Percentiles rank a stretch among this genome's conserved stretches.
These are phyloP conservation scores for Gandaritis pyraliata DNA, from an alignment of 2,888 invertebrate genomes.

Conservation along the genomic window DNA sequence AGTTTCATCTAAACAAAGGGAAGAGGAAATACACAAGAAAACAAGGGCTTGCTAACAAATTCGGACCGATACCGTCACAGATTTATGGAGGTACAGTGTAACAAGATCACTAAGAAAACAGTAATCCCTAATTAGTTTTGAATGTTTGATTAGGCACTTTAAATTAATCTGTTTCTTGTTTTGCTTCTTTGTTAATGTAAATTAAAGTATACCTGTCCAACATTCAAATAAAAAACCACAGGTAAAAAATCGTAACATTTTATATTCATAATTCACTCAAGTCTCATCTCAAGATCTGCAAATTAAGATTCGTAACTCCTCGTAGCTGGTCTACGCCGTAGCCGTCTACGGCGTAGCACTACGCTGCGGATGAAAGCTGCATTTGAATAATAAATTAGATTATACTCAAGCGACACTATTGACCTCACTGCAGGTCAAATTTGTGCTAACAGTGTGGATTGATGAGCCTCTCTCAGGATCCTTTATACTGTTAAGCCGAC, in stretches of 20 bases:
- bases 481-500: slow-evolving; percentile 42
- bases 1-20: slow-evolving; percentile 46
- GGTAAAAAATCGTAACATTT: too few species aligned
- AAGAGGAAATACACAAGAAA: slow-evolving; percentile 42
- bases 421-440: slow-evolving; percentile 41
- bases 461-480: slow-evolving; percentile 36
- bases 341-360: slow-evolving; percentile 11
- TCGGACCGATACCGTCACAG: slow-evolving; percentile 45
- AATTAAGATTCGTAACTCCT: neutral
- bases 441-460: slow-evolving; percentile 37
- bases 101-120: slow-evolving; percentile 48
- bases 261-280: too few species aligned
- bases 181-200: neutral
- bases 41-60: slow-evolving; percentile 45
- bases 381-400: slow-evolving; percentile 40
- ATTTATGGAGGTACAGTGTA: slow-evolving; percentile 57
- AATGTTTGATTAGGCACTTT: slow-evolving; percentile 34
- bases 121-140: slow-evolving; percentile 47
- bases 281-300: too few species aligned
- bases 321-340: slow-evolving; percentile 9
- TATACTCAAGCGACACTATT: slow-evolving; percentile 36
- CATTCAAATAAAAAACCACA: too few species aligned
- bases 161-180: slow-evolving; percentile 29
- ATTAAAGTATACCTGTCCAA: too few species aligned
- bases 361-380: slow-evolving; percentile 21